These are phyloP conservation scores for Apamea sordens DNA, from an alignment of 2,888 invertebrate species.

Conservation along the genomic window DNA sequence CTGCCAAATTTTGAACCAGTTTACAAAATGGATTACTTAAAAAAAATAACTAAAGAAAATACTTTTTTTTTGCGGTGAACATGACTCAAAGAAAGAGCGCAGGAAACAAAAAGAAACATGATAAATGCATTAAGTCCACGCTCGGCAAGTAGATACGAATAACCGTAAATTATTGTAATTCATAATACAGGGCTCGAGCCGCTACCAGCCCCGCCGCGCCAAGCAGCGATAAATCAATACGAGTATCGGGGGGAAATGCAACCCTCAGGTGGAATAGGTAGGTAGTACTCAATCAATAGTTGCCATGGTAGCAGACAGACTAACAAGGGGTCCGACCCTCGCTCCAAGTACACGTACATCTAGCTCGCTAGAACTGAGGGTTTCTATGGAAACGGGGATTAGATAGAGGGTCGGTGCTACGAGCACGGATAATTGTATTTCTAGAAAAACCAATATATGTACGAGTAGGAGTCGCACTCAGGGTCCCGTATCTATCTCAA, in stretches of 20 bases:
- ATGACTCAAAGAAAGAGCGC: too few relatives aligned
- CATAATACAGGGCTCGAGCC: background rate
- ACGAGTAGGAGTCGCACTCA: background rate
- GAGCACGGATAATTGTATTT: background rate
- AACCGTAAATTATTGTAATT: background rate
- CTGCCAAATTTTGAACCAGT: background rate
- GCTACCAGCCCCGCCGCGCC: background rate
- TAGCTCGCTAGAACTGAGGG: conserved; percentile 1
- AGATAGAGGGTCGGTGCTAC: background rate
- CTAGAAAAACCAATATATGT: background rate
- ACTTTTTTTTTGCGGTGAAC: too few relatives aligned
- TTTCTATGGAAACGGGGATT: background rate
- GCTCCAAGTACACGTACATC: background rate
- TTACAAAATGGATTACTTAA: background rate
- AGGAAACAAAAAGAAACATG: too few relatives aligned
- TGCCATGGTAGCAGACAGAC: conserved; percentile 10
- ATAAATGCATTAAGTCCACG: background rate
- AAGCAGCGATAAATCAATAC: background rate
- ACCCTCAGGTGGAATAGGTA: background rate
- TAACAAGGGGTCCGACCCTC: background rate
- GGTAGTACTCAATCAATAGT: conserved; percentile 1
- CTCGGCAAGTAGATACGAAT: background rate
- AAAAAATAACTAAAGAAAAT: too few relatives aligned
- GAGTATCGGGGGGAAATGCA: background rate
- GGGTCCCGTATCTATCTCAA: background rate